These are phyloP conservation scores for Onychomys arenicola DNA, from an alignment of 2,797 vertebrate species.

Conservation along the genomic window DNA sequence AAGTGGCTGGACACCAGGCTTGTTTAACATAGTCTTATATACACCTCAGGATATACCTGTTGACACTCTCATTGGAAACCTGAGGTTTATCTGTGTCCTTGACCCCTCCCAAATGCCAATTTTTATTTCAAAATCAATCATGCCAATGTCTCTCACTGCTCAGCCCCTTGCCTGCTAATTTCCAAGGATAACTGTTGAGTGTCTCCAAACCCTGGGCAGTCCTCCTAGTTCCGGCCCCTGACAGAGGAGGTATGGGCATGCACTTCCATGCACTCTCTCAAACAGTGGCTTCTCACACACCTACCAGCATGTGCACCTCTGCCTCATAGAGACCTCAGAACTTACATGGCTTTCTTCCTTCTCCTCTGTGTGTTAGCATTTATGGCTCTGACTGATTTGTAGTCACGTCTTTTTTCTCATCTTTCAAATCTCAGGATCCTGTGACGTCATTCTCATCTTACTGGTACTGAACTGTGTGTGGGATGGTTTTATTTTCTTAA, in stretches of 20 bases:
- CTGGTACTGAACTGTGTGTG: background rate
- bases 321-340: background rate
- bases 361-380: background rate
- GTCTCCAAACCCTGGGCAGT: background rate
- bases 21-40: background rate
- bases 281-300: background rate
- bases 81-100: background rate
- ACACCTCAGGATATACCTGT: background rate
- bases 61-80: background rate
- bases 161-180: background rate
- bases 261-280: background rate
- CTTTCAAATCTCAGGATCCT: background rate
- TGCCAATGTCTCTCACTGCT: background rate
- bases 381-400: background rate
- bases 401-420: background rate
- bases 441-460: background rate
- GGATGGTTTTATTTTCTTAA: background rate
- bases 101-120: background rate
- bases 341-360: background rate
- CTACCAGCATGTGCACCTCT: background rate
- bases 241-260: background rate
- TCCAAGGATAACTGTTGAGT: background rate
- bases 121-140: background rate
- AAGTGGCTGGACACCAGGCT: background rate
- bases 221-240: background rate